Evolutionary conservation across 2,113 vertebrate species (phyloP), one percentile per base, ranked within the genome.

Genomic region (Nestor notabilis): DNA sequence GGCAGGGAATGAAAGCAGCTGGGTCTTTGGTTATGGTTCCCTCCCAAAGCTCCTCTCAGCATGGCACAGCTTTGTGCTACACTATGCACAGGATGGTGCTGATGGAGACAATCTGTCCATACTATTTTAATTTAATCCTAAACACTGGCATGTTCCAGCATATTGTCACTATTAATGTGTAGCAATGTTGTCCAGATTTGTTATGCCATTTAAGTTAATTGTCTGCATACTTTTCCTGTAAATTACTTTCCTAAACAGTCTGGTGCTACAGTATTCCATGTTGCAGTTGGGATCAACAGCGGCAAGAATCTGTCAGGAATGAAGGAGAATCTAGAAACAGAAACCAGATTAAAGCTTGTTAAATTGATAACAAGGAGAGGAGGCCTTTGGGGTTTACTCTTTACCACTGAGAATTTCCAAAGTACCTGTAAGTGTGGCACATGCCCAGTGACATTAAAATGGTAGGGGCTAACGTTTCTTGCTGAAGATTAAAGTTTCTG

Each of bases 141-240:
- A 90, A 87, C 69, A 56, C 39, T 64, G 52, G 20, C 75, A 9
- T 88, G 69, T 88, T 93, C 55, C 68, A 92, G 79, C 76, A 89
- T 93, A 83, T 90, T 92, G 83, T 72, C 74, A 41, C 79, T 94
- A 90, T 95, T 95, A 94, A 89, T 92, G 71, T 90, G 46, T 27
- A 71, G 43, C 69, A 83, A 86, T 41, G 52, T 60, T 89, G 83
- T 90, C 92, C 39, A 20, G 93, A 81, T 97, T 92, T 94, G 84
- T 87, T 93, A 56, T 44, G 47, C 68, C 66, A 85, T 90, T 96
- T 71, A 85, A 93, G 66, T 93, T 88, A 90, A 90, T 95, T 90
- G 71, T 86, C 93, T 90, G 64, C 56, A 33, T 86, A 55, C 64
- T 93, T 93, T 52, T 75, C 72, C 90, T 71, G 86, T 82, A 90